Conservation (phyloP, 2,888 invertebrate species). For the Meta bourneti region DNA sequence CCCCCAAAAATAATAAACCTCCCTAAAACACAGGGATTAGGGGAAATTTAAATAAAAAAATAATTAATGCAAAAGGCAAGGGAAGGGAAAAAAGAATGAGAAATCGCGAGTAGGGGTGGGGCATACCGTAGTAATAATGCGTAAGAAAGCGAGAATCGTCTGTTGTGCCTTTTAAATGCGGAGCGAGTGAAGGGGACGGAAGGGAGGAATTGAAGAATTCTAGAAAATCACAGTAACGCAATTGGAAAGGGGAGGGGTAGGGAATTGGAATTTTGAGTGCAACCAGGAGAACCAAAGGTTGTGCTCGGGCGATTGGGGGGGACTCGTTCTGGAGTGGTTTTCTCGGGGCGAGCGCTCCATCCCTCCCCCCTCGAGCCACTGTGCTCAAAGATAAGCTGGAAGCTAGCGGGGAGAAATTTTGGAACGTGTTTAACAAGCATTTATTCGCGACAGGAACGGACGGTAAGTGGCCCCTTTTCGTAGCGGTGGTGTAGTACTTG, state of each 20-base stretch:
- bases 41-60: constrained; percentile 10
- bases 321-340: constrained; percentile 51
- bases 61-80: neutral
- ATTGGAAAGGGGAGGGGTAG: constrained; percentile 25
- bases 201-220: constrained; percentile 30
- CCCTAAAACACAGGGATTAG: constrained; percentile 66
- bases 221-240: constrained; percentile 36
- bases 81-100: constrained; percentile 20
- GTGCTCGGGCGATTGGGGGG: constrained; percentile 9
- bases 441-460: constrained; percentile 76
- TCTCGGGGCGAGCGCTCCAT: constrained; percentile 31
- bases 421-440: constrained; percentile 77
- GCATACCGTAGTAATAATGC: constrained; percentile 45
- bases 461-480: constrained; percentile 74
- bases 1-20: constrained; percentile 58
- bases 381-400: constrained; percentile 58
- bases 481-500: constrained; percentile 17
- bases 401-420: constrained; percentile 61
- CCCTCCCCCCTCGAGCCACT: constrained; percentile 7
- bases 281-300: constrained; percentile 63
- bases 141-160: constrained; percentile 68
- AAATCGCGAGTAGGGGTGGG: constrained; percentile 4
- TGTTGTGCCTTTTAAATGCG: constrained; percentile 63
- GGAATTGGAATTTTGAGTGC: constrained; percentile 63
- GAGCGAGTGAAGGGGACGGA: constrained; percentile 5